phyloP scores from a whole-genome alignment of 2,113 vertebrate species.

The Fregata magnificens region DNA sequence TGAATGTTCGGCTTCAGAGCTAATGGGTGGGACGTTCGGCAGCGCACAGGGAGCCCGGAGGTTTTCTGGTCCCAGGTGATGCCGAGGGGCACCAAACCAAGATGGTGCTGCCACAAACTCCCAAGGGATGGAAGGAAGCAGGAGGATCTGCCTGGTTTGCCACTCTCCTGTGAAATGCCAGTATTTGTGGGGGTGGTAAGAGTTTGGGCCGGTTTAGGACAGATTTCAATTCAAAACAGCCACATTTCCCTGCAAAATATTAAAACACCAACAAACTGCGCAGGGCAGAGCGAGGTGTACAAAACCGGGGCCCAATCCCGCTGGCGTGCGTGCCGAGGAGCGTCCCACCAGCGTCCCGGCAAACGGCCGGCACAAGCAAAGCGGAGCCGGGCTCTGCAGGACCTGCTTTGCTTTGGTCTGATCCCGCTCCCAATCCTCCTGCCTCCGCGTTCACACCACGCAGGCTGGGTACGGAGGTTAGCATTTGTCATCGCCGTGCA shows the following conservation, averaged over 20 bases:
- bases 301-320: not conserved
- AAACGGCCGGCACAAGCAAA: not conserved
- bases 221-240: not conserved
- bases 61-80: not conserved
- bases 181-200: not conserved
- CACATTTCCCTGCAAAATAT: not conserved
- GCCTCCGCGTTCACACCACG: not conserved
- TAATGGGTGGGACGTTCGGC: fast-evolving
- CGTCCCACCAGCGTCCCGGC: not conserved
- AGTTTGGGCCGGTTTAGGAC: not conserved
- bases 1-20: not conserved
- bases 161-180: not conserved
- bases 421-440: not conserved
- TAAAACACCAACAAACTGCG: not conserved
- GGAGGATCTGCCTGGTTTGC: not conserved
- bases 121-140: not conserved
- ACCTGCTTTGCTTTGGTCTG: not conserved
- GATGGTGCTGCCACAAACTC: not conserved
- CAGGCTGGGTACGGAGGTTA: not conserved
- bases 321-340: fast-evolving
- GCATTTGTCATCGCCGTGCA: slow-evolving; percentile 10
- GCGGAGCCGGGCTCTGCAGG: not conserved
- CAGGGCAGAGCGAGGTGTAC: not conserved
- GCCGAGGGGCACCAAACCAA: not conserved
- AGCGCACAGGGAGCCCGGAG: not conserved